Evolutionary conservation across 2,797 vertebrate genomes (phyloP), one percentile per base, ranked within the genome.

Genomic region (Aphelocoma californica): DNA sequence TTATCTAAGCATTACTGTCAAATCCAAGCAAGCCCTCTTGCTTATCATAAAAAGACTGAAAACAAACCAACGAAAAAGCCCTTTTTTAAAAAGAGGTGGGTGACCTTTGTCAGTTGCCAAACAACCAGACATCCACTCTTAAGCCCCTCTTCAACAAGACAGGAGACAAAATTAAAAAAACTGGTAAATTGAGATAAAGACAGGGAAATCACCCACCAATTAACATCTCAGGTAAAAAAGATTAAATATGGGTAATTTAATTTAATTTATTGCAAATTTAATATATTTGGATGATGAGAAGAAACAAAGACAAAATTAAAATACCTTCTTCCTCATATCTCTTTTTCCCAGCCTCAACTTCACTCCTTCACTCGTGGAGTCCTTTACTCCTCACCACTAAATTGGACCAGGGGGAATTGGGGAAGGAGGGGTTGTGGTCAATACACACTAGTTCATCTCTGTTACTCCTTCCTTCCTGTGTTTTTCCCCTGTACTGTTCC

Each of bases 341-440:
- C 5, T 42, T 74, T 66, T 81, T 40, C 17, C 21, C 42, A 72
- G 21, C 12, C 32, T 78, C 20, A 57, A 12, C 7, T 61, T 48
- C 54, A 62, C 3, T 67, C 23, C 14, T 73, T 73, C 25, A 44
- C 56, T 69, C 1, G 0, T 18, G 5, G 36, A 72, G 28, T 47
- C 10, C 38, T 48, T 26, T 66, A 57, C 20, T 57, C 7, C 18
- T 11, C 34, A 31, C 2, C 21, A 65, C 8, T 40, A 61, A 44
- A 47, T 2, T 1, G 3, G 34, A 40, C 1, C 1, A 12, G 10
- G 15, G 4, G 4, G 3, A 7, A 24, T 0, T 19, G 24, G 21
- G 31, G n/a, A 64, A 12, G 42, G 7, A 17, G 3, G 3, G 4
- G 8, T 17, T 81, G 45, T 12, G 11, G 18, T 48, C 56, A 62